Evolutionary conservation across 2,797 vertebrate genomes (phyloP).

Genomic region (Crotalus adamanteus): DNA sequence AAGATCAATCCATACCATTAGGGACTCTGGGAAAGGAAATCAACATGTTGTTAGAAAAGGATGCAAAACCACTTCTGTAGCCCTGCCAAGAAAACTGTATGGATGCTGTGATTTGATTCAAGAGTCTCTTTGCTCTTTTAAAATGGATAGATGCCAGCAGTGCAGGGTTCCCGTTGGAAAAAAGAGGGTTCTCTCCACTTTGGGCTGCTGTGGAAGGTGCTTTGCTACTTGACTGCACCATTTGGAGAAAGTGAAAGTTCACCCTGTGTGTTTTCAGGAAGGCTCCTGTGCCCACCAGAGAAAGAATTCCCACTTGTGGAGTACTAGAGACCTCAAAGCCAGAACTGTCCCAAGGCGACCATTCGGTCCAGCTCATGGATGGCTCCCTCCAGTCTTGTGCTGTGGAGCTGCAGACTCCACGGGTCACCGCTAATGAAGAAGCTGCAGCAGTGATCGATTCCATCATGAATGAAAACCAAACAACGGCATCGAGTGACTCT

Average conservation of each 20-base stretch:
- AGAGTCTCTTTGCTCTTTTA: not conserved
- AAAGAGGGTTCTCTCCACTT: not conserved
- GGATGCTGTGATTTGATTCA: not conserved
- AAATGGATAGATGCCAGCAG: not conserved
- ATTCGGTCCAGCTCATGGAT: constrained; percentile 20
- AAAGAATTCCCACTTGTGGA: constrained; percentile 39
- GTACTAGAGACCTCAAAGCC: constrained; percentile 23
- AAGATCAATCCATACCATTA: not conserved
- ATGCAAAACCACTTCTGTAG: not conserved
- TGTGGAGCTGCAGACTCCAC: constrained; percentile 53
- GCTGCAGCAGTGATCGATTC: constrained; percentile 58
- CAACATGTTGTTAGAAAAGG: not conserved
- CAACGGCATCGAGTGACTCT: constrained; percentile 43
- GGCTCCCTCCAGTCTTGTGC: constrained; percentile 26
- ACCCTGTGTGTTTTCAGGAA: constrained; percentile 50
- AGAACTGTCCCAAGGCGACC: constrained; percentile 26
- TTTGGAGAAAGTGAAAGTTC: not conserved
- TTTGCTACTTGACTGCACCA: not conserved
- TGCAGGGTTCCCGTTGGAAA: not conserved
- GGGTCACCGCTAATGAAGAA: constrained; percentile 54
- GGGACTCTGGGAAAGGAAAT: not conserved
- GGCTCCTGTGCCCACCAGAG: constrained; percentile 29
- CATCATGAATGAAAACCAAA: constrained; percentile 59
- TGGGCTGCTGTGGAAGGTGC: not conserved
- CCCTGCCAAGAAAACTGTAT: not conserved